Conservation (phyloP, 2,113 vertebrate species). For the Hippocampus mohnikei region DNA sequence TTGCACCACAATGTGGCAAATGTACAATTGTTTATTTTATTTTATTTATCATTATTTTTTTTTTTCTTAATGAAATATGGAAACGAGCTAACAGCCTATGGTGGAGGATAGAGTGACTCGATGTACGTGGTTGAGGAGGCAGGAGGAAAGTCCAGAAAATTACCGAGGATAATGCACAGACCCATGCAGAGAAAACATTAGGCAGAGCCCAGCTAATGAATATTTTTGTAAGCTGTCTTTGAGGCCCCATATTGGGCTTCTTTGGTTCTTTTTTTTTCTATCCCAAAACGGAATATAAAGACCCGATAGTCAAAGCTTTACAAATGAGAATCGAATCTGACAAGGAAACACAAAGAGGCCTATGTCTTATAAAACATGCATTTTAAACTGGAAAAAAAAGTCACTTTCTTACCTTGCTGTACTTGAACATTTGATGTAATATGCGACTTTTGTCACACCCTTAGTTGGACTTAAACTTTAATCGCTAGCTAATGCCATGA, state of each 20-base stretch:
- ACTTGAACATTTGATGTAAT: slow-evolving; percentile 23
- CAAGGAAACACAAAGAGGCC: slow-evolving; percentile 68
- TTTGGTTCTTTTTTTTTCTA: slow-evolving; percentile 65
- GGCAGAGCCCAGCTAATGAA: slow-evolving; percentile 59
- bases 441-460: slow-evolving; percentile 11
- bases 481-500: not conserved
- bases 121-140: slow-evolving; percentile 42
- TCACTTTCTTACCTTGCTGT: slow-evolving; percentile 9
- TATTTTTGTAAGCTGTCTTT: slow-evolving; percentile 66
- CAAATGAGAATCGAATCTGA: slow-evolving; percentile 64
- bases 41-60: too few relatives aligned
- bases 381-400: slow-evolving; percentile 37
- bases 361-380: slow-evolving; percentile 47
- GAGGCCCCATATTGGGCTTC: slow-evolving; percentile 54
- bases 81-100: slow-evolving; percentile 16
- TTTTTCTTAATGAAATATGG: not conserved
- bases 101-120: slow-evolving; percentile 26
- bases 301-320: slow-evolving; percentile 37
- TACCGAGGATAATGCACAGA: slow-evolving; percentile 52
- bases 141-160: slow-evolving; percentile 53
- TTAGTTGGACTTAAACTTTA: slow-evolving; percentile 38
- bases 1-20: not conserved
- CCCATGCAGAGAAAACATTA: slow-evolving; percentile 70
- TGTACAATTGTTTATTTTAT: too few relatives aligned
- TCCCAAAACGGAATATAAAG: slow-evolving; percentile 56